Evolutionary conservation across 2,797 vertebrate species (phyloP).

Genomic region (Hapalemur alaotrensis): DNA sequence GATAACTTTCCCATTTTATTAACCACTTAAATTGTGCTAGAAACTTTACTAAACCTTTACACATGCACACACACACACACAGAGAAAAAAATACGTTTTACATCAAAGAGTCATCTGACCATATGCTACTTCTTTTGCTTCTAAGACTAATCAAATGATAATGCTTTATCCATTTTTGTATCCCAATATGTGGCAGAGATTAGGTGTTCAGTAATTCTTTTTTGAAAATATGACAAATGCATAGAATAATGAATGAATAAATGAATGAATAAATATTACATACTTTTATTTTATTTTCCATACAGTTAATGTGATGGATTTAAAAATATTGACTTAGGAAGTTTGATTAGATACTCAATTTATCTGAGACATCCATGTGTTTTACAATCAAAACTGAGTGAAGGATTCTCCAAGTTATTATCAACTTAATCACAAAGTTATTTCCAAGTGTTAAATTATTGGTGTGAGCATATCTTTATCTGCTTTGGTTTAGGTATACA

Average conservation of each 20-base stretch:
- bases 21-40: not conserved
- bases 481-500: not conserved
- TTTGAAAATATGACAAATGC: not conserved
- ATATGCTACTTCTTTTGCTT: not conserved
- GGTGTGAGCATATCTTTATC: too few species aligned
- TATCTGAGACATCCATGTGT: not conserved
- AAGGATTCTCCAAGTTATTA: not conserved
- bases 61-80: not conserved
- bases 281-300: not conserved
- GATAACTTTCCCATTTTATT: not conserved
- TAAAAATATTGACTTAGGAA: not conserved
- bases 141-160: not conserved
- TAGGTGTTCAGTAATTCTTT: not conserved
- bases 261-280: not conserved
- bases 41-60: not conserved
- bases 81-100: not conserved
- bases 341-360: not conserved
- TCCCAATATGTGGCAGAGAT: not conserved
- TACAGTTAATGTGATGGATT: not conserved
- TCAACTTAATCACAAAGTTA: not conserved
- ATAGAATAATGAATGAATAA: not conserved
- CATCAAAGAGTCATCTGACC: not conserved
- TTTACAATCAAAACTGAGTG: not conserved
- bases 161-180: not conserved
- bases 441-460: not conserved